A percentile compares a stretch with the other conserved stretches of the same genome.
Conservation (phyloP, 2,113 vertebrate species). For the Trachemys scripta region DNA sequence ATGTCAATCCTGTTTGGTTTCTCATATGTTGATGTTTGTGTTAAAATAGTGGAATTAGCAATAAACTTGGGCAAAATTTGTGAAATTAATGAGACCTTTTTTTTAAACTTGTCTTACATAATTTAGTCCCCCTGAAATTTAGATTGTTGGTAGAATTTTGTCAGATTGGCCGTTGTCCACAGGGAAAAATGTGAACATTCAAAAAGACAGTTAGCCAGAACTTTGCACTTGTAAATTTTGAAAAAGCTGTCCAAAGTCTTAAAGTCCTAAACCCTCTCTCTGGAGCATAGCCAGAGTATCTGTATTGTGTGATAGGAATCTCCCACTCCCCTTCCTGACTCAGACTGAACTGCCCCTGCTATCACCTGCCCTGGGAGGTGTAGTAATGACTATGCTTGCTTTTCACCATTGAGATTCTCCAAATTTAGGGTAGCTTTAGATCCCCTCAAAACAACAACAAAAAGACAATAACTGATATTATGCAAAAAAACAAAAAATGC, state of each 20-base stretch:
- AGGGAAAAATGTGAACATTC: not conserved
- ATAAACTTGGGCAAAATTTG: not conserved
- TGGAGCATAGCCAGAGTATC: accelerated
- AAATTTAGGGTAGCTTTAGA: not conserved
- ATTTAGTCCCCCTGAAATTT: not conserved
- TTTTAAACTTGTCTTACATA: not conserved
- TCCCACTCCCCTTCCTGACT: not conserved
- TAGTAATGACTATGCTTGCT: not conserved
- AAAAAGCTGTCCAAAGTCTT: not conserved
- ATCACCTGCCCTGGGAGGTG: not conserved
- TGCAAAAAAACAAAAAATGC: not conserved
- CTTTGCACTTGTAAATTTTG: not conserved
- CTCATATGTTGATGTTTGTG: not conserved
- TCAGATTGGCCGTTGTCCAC: not conserved
- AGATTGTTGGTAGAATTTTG: not conserved
- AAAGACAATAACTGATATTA: not conserved
- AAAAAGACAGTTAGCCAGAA: not conserved
- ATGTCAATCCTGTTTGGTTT: not conserved
- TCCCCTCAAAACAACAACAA: not conserved
- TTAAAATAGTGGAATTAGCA: not conserved
- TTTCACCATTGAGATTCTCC: not conserved
- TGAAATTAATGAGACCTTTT: not conserved
- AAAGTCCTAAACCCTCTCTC: not conserved
- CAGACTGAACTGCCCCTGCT: not conserved
- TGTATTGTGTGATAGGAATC: not conserved